A percentile compares a stretch with the other conserved stretches of the same genome.
Conservation (phyloP, 2,888 invertebrate genomes). For the Bellardia pandia region DNA sequence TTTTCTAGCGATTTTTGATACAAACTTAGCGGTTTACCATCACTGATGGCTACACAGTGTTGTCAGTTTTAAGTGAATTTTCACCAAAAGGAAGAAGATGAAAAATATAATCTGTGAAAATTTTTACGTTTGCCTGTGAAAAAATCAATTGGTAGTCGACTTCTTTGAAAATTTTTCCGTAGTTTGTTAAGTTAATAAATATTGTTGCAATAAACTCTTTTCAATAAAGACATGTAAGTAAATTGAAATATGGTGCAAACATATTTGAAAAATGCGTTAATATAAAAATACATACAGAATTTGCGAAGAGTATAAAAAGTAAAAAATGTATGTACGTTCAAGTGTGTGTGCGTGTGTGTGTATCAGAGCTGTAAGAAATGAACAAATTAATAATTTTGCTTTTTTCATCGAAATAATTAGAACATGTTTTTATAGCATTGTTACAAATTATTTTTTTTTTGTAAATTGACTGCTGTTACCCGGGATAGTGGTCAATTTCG, state of each 20-base stretch:
- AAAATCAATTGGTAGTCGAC: slow-evolving; percentile 64
- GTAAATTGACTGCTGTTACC: slow-evolving; percentile 61
- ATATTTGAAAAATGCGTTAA: background rate
- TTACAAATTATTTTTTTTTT: background rate
- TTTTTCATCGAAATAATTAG: background rate
- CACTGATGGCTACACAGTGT: background rate
- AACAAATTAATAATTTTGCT: slow-evolving; percentile 15
- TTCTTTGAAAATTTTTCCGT: slow-evolving; percentile 40
- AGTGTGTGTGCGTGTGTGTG: slow-evolving; percentile 39
- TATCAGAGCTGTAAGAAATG: slow-evolving; percentile 18
- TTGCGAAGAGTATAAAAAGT: background rate
- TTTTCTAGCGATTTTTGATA: no score
- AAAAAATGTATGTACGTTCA: background rate
- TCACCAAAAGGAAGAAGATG: slow-evolving; percentile 11
- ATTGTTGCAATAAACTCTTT: slow-evolving; percentile 14
- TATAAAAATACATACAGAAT: background rate
- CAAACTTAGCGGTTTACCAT: background rate
- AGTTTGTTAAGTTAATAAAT: slow-evolving; percentile 27
- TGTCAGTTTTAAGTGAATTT: slow-evolving; percentile 18
- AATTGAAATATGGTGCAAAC: slow-evolving; percentile 6
- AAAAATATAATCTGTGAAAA: slow-evolving; percentile 48
- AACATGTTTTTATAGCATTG: background rate
- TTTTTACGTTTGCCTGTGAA: slow-evolving; percentile 59
- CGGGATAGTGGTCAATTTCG: slow-evolving; percentile 58
- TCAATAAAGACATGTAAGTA: slow-evolving; percentile 45